Conservation (phyloP, 2,888 invertebrate species). For the Ochropleura leucogaster region DNA sequence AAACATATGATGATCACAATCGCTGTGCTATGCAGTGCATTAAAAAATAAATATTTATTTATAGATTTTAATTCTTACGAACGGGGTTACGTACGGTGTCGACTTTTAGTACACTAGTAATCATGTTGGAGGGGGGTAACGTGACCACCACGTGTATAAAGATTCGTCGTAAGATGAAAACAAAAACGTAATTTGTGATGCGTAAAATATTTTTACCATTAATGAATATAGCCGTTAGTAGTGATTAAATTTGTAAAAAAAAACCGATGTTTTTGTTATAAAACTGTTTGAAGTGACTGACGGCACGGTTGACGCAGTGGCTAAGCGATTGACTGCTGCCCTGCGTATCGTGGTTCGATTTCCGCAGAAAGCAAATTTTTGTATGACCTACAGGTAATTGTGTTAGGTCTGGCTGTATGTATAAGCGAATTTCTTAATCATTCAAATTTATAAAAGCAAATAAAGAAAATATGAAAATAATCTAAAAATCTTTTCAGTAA, state of each 20-base stretch:
- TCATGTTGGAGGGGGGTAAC: background rate
- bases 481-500: background rate
- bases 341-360: too few species aligned
- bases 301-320: too few species aligned
- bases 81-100: background rate
- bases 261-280: too few species aligned
- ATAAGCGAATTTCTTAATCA: too few species aligned
- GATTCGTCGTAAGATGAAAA: background rate
- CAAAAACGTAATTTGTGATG: background rate
- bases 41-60: background rate
- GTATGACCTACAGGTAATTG: too few species aligned
- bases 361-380: too few species aligned
- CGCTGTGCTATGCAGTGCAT: constrained; percentile 51
- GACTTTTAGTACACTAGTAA: too few species aligned
- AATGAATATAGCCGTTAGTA: background rate
- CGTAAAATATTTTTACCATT: background rate
- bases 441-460: too few species aligned
- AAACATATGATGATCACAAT: constrained; percentile 9
- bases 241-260: too few species aligned
- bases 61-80: background rate
- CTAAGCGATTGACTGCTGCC: too few species aligned
- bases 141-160: background rate
- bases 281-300: too few species aligned
- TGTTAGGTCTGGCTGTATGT: too few species aligned
- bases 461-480: background rate